phyloP scores from a whole-genome alignment of 2,113 vertebrate species.

The chimpanzee (Pan troglodytes) region NHGRI_mPanTro3-v2.1_pri NC_072403.2:157972501-157973000 shows the following conservation, averaged over 20 bases:
- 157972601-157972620: background rate
- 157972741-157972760: background rate
- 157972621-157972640: background rate
- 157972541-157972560: background rate
- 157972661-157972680: background rate
- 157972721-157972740: background rate
- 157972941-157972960: background rate
- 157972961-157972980: slow-evolving; percentile 39
- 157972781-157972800: background rate
- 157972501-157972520: background rate
- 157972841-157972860: slow-evolving; percentile 3
- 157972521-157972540: background rate
- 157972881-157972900: background rate
- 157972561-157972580: background rate
- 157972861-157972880: background rate
- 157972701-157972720: background rate
- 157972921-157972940: background rate
- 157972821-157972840: background rate
- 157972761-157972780: background rate
- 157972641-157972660: background rate
- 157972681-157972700: background rate
- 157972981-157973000: slow-evolving; percentile 33
- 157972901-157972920: slow-evolving; percentile 41
- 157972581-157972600: background rate
- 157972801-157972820: background rate